Evolutionary conservation across 2,888 invertebrate species (phyloP).

Genomic region (Bruchidius siliquastri): DNA sequence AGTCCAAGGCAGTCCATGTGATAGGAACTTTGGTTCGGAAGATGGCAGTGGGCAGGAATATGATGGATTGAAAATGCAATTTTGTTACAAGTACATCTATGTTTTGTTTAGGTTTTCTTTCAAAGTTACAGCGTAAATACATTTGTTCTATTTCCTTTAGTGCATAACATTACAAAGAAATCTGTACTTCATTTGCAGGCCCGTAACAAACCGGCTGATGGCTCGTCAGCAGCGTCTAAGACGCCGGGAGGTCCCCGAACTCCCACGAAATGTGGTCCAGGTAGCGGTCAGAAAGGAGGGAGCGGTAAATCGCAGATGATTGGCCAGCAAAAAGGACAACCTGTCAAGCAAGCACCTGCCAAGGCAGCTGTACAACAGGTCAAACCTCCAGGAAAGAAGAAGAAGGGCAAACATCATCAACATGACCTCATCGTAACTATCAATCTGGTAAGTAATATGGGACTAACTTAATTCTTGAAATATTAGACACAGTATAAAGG

Average conservation of each 20-base stretch:
- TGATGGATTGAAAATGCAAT: no score
- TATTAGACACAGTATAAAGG: no score
- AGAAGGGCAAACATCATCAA: conserved; percentile 74
- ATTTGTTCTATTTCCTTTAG: no score
- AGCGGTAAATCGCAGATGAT: conserved; percentile 65
- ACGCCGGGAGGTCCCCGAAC: conserved; percentile 60
- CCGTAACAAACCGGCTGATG: conserved; percentile 77
- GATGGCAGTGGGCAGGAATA: no score
- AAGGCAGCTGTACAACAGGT: conserved; percentile 55
- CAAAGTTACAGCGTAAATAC: no score
- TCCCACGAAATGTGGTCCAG: conserved; percentile 54
- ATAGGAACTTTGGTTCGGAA: no score
- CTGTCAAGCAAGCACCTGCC: conserved; percentile 61
- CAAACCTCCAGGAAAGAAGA: conserved; percentile 65
- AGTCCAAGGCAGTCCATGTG: no score
- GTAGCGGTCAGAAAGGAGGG: conserved; percentile 54
- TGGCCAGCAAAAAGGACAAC: conserved; percentile 70
- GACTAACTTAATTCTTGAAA: neutral
- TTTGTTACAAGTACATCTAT: no score
- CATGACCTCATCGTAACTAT: conserved; percentile 79
- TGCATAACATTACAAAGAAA: no score
- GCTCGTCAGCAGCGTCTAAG: conserved; percentile 65
- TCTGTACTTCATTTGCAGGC: conserved; percentile 52
- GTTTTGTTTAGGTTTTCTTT: no score
- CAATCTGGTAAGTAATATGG: conserved; percentile 62